Conservation (phyloP, 2,888 invertebrate genomes). For the Tetranychus truncatus region DNA sequence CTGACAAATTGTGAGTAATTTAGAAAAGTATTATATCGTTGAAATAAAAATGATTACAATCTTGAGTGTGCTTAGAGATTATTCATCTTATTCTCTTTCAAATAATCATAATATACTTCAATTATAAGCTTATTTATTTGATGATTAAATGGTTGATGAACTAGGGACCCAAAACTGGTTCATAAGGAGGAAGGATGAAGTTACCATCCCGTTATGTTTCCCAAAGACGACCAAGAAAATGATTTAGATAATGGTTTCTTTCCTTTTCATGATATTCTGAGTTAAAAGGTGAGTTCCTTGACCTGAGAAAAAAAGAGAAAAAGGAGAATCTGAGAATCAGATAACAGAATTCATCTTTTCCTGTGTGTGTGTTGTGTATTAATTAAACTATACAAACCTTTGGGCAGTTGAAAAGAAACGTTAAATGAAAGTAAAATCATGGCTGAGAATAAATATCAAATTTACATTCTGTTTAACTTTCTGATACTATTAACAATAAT, state of each 20-base stretch:
- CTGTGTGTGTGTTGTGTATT: neutral
- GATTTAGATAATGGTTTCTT: neutral
- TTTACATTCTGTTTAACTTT: too few species aligned
- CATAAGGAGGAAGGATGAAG: neutral
- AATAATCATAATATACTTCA: too few species aligned
- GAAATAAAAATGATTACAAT: too few species aligned
- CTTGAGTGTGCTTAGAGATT: too few species aligned
- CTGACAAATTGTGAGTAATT: too few species aligned
- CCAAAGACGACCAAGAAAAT: neutral
- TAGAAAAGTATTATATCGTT: too few species aligned
- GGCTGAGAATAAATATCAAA: too few species aligned
- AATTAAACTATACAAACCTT: neutral
- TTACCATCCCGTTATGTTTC: neutral
- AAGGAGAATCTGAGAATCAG: neutral
- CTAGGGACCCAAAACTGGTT: neutral
- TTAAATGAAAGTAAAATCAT: too few species aligned
- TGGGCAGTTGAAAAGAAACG: too few species aligned
- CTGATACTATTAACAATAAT: too few species aligned
- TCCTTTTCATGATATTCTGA: neutral
- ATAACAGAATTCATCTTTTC: neutral
- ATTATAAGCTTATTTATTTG: neutral
- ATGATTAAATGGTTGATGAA: constrained; percentile 1
- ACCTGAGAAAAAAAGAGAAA: neutral
- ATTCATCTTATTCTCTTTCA: too few species aligned
- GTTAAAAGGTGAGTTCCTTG: neutral